Conservation (phyloP, 1,140 invertebrate genomes). For the Pantala flavescens region DNA sequence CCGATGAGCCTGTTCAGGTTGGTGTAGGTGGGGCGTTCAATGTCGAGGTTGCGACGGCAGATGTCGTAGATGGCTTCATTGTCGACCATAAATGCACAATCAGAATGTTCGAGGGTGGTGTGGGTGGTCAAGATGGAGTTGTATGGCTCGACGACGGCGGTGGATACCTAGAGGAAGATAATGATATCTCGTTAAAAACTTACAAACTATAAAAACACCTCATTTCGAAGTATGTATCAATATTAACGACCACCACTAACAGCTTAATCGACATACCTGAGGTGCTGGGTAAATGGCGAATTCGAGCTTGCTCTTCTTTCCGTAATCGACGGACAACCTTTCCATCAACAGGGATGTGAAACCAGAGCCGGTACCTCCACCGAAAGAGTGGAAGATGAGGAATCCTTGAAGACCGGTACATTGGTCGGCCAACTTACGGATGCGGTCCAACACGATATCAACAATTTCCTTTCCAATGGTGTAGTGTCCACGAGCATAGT, state of each 20-base stretch:
- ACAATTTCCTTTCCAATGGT: constrained; percentile 84
- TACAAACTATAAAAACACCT: too few relatives aligned
- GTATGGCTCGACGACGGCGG: constrained; percentile 80
- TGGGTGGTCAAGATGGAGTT: constrained; percentile 71
- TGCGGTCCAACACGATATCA: constrained; percentile 64
- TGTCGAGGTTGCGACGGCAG: constrained; percentile 47
- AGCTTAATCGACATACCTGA: constrained; percentile 40
- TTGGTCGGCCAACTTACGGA: constrained; percentile 72
- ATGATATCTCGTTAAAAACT: neutral
- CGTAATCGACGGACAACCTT: constrained; percentile 76
- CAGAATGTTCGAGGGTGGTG: constrained; percentile 61
- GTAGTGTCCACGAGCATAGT: constrained; percentile 82
- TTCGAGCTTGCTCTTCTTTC: constrained; percentile 81
- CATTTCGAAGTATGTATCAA: too few relatives aligned
- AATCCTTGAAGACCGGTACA: constrained; percentile 81
- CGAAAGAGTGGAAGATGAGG: constrained; percentile 83
- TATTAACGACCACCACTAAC: too few relatives aligned
- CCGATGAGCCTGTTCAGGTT: constrained; percentile 51
- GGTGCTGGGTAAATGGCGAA: constrained; percentile 85
- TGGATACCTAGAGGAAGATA: constrained; percentile 41
- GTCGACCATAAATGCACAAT: constrained; percentile 75
- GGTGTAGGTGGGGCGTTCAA: constrained; percentile 50
- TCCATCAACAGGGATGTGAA: constrained; percentile 84
- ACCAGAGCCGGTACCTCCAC: constrained; percentile 80
- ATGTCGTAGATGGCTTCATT: constrained; percentile 75